Conservation (phyloP, 2,113 vertebrate genomes). For the Calyptommatus sinebrachiatus region DNA sequence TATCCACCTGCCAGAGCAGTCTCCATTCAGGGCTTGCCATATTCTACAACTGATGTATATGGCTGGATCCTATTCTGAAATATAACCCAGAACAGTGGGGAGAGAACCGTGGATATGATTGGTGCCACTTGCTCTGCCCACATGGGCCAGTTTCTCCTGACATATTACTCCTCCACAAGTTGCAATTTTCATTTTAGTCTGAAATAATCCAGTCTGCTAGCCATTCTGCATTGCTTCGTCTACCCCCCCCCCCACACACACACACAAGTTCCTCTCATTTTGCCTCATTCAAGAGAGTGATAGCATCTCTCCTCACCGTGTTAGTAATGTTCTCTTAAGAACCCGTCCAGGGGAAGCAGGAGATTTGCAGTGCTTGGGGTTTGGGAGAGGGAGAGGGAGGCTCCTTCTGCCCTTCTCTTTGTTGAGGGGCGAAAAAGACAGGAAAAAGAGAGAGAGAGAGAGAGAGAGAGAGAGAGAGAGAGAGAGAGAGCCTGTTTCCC, state of each 20-base stretch:
- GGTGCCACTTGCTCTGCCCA: too few species aligned
- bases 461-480: slow-evolving; percentile 37
- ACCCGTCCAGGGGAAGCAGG: neutral
- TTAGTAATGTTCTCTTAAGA: neutral
- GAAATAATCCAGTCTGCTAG: slow-evolving; percentile 27
- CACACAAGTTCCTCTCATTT: neutral
- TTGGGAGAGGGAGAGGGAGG: neutral
- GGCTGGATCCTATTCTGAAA: too few species aligned
- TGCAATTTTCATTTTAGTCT: slow-evolving; percentile 42
- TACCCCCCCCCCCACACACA: neutral
- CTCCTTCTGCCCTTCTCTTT: slow-evolving; percentile 27
- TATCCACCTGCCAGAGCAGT: too few species aligned
- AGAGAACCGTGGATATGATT: too few species aligned
- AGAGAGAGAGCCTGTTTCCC: slow-evolving; percentile 6
- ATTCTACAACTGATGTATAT: too few species aligned
- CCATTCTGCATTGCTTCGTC: neutral
- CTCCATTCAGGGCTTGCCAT: too few species aligned
- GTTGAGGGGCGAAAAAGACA: neutral
- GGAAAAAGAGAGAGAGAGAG: slow-evolving; percentile 2
- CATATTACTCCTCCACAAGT: slow-evolving; percentile 26
- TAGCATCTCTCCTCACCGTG: neutral
- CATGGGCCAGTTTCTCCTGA: neutral
- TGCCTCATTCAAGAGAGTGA: neutral
- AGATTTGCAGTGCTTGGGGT: neutral
- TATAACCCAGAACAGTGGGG: too few species aligned